A percentile compares a stretch with the other conserved stretches of the same genome.
Evolutionary conservation across 2,113 vertebrate genomes (phyloP).

Genomic region (Anolis carolinensis): DNA sequence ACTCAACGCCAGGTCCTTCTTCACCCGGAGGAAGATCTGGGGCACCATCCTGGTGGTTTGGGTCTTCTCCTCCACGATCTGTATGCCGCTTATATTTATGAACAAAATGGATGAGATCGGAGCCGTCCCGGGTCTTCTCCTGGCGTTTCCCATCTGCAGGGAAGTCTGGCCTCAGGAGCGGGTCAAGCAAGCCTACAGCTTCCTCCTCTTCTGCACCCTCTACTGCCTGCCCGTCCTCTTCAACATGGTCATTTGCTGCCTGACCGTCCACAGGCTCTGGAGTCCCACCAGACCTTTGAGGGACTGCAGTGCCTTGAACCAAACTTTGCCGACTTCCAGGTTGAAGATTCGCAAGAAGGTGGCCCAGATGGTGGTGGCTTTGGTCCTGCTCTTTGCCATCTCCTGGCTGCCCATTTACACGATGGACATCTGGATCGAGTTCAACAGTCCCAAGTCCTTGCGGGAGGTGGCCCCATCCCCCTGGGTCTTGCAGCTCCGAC

Average conservation of each 20-base stretch:
- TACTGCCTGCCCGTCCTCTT: conserved; percentile 91
- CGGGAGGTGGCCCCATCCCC: conserved; percentile 77
- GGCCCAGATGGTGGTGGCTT: conserved; percentile 89
- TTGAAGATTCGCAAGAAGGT: conserved; percentile 89
- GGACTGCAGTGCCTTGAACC: conserved; percentile 79
- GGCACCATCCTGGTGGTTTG: conserved; percentile 85
- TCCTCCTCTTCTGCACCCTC: conserved; percentile 88
- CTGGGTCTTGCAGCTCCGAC: conserved; percentile 87
- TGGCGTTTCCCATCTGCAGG: conserved; percentile 85
- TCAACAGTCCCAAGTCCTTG: conserved; percentile 72
- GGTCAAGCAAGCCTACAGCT: conserved; percentile 90
- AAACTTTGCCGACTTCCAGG: conserved; percentile 80
- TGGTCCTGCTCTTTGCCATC: conserved; percentile 86
- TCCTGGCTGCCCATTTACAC: conserved; percentile 91
- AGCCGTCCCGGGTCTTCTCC: conserved; percentile 75
- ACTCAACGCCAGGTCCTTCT: conserved; percentile 84
- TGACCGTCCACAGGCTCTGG: conserved; percentile 85
- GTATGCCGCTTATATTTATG: conserved; percentile 88
- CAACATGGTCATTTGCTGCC: conserved; percentile 89
- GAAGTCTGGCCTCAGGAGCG: conserved; percentile 88
- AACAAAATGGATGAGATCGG: conserved; percentile 83
- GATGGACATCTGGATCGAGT: conserved; percentile 89
- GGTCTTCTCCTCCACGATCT: conserved; percentile 86
- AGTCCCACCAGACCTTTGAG: conserved; percentile 71
- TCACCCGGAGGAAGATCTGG: conserved; percentile 84